Conservation (phyloP, 2,797 vertebrate species). For the Oceanodroma leucorhoa region DNA sequence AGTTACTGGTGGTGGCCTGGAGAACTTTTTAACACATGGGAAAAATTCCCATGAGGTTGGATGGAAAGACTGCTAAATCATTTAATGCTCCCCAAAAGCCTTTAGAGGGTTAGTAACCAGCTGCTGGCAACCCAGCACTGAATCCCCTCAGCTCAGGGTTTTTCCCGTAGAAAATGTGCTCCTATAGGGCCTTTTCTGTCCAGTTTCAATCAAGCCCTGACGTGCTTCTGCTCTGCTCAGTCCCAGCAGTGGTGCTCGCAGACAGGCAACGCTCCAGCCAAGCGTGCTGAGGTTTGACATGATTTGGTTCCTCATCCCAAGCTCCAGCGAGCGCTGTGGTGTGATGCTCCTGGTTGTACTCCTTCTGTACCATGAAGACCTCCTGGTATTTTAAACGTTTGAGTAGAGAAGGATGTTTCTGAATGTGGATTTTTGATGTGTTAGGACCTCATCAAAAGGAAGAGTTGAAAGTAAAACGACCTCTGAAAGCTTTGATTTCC, state of each 20-base stretch:
- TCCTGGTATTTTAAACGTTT: background rate
- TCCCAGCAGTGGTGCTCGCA: background rate
- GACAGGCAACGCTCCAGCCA: background rate
- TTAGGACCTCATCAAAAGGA: conserved; percentile 12
- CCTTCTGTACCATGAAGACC: background rate
- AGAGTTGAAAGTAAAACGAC: background rate
- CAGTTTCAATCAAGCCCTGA: background rate
- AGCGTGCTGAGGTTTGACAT: background rate
- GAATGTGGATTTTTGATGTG: background rate
- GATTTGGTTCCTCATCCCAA: background rate
- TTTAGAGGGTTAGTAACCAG: background rate
- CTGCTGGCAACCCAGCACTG: background rate
- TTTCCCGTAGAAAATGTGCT: background rate
- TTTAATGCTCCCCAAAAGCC: background rate
- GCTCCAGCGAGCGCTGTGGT: background rate
- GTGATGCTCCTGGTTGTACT: background rate
- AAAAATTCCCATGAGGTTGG: background rate
- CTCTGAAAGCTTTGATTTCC: conserved; percentile 4
- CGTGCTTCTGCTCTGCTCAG: background rate
- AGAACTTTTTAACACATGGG: background rate
- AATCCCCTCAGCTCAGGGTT: background rate
- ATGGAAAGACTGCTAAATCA: background rate
- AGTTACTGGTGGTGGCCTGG: background rate
- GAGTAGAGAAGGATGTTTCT: background rate
- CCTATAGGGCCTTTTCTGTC: background rate